These are phyloP conservation scores for Egretta garzetta DNA, from an alignment of 2,113 vertebrate genomes.

Conservation along the genomic window DNA sequence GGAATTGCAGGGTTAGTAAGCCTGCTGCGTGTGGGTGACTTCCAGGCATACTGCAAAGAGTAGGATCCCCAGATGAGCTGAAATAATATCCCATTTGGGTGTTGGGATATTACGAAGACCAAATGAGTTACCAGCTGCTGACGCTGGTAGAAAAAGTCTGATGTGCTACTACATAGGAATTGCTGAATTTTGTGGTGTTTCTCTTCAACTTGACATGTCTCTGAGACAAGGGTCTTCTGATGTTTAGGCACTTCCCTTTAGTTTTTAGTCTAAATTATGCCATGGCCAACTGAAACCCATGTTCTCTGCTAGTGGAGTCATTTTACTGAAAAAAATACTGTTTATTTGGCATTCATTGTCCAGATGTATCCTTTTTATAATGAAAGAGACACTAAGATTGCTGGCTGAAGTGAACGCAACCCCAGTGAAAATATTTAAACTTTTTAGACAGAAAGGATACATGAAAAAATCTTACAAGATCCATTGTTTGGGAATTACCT, in stretches of 20 bases:
- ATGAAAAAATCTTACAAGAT: neutral
- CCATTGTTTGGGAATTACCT: neutral
- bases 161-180: neutral
- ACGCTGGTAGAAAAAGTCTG: neutral
- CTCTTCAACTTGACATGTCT: neutral
- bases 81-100: neutral
- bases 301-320: neutral
- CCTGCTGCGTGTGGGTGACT: accelerated
- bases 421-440: neutral
- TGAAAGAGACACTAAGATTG: neutral
- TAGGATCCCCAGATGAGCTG: neutral
- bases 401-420: neutral
- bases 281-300: neutral
- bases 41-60: neutral
- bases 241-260: neutral
- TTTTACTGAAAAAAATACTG: neutral
- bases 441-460: neutral
- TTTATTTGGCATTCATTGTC: neutral
- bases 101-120: neutral
- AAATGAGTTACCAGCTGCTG: neutral
- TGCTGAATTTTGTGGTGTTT: neutral
- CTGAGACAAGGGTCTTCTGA: neutral
- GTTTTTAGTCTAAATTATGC: neutral
- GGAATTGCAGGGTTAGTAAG: neutral
- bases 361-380: neutral